Evolutionary conservation across 2,797 vertebrate species (phyloP), one percentile per base, ranked within the genome.

Genomic region (Naso thynnoides): DNA sequence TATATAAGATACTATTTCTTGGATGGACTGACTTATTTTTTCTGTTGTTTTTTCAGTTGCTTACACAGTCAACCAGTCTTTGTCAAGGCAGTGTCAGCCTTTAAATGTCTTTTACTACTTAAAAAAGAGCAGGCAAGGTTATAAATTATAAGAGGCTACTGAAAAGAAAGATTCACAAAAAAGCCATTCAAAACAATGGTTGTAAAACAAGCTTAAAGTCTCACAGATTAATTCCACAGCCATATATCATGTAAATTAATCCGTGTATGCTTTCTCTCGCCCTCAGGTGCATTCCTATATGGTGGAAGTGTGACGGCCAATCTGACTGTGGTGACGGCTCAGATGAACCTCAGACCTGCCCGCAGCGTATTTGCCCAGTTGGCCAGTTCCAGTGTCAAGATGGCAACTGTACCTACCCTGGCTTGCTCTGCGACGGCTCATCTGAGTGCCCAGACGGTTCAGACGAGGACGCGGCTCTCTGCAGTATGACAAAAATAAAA

Each of bases 281-380:
- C 31, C 4, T 31, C 0, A 94, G 93, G 71, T 94, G 93, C 54
- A 57, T 94, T 63, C 88, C 93, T 0, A 93, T 94, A 69, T 94
- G 93, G 93, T 94, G 93, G 93, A 94, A 94, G 76, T 94, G 93
- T 70, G 93, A 94, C 5, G 91, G 92, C 47, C 92, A 94, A 53
- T 93, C 92, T 3, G 93, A 94, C 21, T 94, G 93, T 14, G 73
- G 91, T 0, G 93, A 94, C 3, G 91, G 91, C 65, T 94, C 93
- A 1, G 93, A 94, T 71, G 92, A 94, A 57, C 93, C 93, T 65
- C 86, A 90, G 75, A 93, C 93, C 23, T 94, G 93, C 70, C 91
- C 92, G 0, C 70, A 85, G 7, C 92, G 92, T 36, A 11, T 44
- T 6, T 94, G 92, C 60, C 87, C 91, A 38, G 21, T 81, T 0